These are phyloP conservation scores for Mesembrinibis cayennensis DNA, from an alignment of 2,113 vertebrate species.

Conservation along the genomic window DNA sequence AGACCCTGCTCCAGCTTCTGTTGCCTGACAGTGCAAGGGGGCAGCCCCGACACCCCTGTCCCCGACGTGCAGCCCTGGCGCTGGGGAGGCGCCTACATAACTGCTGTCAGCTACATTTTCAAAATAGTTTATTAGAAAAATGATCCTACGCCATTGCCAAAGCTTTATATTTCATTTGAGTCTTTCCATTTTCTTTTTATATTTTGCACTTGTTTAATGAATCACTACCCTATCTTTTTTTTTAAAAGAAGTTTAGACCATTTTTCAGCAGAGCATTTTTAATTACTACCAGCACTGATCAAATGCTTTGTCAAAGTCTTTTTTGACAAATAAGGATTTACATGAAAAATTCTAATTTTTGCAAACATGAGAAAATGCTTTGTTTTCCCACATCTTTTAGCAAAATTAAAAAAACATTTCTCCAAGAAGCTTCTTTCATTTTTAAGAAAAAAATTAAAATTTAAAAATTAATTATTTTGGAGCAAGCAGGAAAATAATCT, in stretches of 20 bases:
- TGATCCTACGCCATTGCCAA: background rate
- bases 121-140: background rate
- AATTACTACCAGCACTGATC: background rate
- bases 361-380: background rate
- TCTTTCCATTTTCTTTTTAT: background rate
- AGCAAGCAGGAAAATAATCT: background rate
- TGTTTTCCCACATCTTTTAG: background rate
- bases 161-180: background rate
- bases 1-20: background rate
- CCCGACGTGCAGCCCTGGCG: accelerated
- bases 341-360: background rate
- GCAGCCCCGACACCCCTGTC: background rate
- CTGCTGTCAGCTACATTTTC: background rate
- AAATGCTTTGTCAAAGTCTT: background rate
- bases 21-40: background rate
- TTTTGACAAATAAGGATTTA: background rate
- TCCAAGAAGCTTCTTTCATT: background rate
- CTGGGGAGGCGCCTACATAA: background rate
- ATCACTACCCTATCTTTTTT: background rate
- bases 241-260: background rate
- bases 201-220: background rate
- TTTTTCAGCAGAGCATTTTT: background rate
- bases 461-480: background rate
- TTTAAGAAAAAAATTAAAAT: background rate
- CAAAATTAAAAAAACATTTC: background rate